phyloP scores from a whole-genome alignment of 2,888 invertebrate species.

The Pheosia gnoma region DNA sequence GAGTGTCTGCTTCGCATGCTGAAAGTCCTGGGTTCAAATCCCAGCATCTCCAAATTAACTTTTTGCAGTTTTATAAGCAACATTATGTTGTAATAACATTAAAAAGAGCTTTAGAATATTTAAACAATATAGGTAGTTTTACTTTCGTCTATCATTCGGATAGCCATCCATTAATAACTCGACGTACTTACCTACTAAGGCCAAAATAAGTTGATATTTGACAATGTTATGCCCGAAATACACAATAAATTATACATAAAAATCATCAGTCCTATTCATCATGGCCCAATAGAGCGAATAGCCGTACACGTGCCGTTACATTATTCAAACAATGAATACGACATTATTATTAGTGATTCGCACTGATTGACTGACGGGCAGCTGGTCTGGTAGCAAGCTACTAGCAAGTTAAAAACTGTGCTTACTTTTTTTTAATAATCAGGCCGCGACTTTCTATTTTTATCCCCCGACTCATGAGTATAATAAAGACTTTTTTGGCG shows the following conservation, averaged over 20 bases:
- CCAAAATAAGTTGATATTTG: no score
- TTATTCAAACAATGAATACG: neutral
- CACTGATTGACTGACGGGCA: slow-evolving; percentile 13
- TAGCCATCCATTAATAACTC: no score
- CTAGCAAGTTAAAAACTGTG: no score
- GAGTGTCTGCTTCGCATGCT: slow-evolving; percentile 87
- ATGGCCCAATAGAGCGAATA: slow-evolving; percentile 52
- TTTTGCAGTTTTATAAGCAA: slow-evolving; percentile 1
- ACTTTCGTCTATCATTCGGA: no score
- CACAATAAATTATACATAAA: neutral
- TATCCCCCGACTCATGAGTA: no score
- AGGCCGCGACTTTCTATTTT: no score
- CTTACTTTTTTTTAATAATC: no score
- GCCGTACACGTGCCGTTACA: slow-evolving; percentile 43
- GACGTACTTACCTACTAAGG: no score
- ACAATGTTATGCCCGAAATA: neutral
- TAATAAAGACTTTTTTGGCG: no score
- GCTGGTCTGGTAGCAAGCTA: slow-evolving; percentile 7
- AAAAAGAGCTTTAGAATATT: no score
- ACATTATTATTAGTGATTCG: slow-evolving; percentile 3
- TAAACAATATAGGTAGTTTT: no score
- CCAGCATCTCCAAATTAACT: slow-evolving; percentile 79
- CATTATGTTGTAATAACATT: no score
- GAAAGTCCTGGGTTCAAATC: slow-evolving; percentile 86
- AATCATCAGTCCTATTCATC: slow-evolving; percentile 34